A percentile compares a stretch with the other conserved stretches of the same genome.
Evolutionary conservation across 2,113 vertebrate species (phyloP).

Genomic region (Phylloscopus whistleri): DNA sequence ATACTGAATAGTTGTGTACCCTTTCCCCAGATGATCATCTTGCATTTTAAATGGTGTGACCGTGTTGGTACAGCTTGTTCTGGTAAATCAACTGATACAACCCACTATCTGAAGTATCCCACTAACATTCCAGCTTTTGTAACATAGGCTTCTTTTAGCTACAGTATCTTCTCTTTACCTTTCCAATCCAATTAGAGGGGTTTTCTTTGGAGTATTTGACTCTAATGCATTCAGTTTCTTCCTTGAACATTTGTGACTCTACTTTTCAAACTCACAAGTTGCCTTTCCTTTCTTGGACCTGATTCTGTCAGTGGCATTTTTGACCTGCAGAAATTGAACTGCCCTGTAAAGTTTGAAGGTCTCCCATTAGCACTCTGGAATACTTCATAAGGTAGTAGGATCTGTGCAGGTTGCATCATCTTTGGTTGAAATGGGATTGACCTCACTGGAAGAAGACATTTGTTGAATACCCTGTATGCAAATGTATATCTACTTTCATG

Average conservation of each 20-base stretch:
- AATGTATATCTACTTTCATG: background rate
- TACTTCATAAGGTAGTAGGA: background rate
- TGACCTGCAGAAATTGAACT: background rate
- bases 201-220: background rate
- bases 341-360: background rate
- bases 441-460: background rate
- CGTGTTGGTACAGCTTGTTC: background rate
- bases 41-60: background rate
- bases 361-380: background rate
- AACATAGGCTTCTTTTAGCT: background rate
- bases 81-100: background rate
- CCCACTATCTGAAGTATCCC: background rate
- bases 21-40: background rate
- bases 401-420: background rate
- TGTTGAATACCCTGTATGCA: background rate
- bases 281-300: background rate
- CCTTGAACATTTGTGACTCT: background rate
- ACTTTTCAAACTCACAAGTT: background rate
- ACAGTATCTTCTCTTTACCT: background rate
- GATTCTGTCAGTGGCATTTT: background rate
- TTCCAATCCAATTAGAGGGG: background rate
- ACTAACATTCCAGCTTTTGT: constrained; percentile 25
- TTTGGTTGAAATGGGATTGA: background rate
- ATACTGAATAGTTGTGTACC: background rate
- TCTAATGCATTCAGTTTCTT: background rate